Conservation (phyloP, 37 sponge, comb jelly and placozoan genomes). For the Eunapius fragilis region DNA sequence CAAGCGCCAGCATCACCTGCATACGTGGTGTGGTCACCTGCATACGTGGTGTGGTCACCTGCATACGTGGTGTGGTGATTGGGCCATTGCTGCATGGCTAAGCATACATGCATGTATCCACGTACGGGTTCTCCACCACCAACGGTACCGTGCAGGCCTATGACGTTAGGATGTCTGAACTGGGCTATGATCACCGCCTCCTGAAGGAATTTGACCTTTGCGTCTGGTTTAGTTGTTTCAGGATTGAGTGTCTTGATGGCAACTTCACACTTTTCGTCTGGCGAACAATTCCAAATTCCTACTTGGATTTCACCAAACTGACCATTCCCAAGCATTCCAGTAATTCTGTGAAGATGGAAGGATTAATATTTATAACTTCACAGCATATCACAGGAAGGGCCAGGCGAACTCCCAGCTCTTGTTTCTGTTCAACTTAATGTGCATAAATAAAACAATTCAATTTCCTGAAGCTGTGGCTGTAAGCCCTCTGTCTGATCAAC, state of each 20-base stretch:
- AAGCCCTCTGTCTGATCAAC: too few relatives aligned
- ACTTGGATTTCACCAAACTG: slow-evolving; percentile 18
- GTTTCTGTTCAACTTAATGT: too few relatives aligned
- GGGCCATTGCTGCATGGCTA: neutral
- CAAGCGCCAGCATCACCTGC: neutral
- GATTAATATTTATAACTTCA: too few relatives aligned
- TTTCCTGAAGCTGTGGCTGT: too few relatives aligned
- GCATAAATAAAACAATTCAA: too few relatives aligned
- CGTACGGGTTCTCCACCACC: slow-evolving; percentile 12
- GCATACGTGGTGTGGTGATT: neutral
- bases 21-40: too few relatives aligned
- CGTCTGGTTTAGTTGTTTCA: neutral
- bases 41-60: neutral
- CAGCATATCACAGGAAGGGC: too few relatives aligned
- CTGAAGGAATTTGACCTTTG: slow-evolving; percentile 24
- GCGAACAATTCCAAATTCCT: slow-evolving; percentile 1
- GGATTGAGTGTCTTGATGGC: slow-evolving; percentile 29
- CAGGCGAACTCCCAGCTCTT: too few relatives aligned
- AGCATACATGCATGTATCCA: neutral
- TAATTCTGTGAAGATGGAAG: too few relatives aligned
- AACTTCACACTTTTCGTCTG: slow-evolving; percentile 5
- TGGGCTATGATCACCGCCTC: slow-evolving; percentile 41
- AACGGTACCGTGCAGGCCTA: slow-evolving; percentile 15
- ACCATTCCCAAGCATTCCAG: neutral
- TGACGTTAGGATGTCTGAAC: slow-evolving; percentile 33